Evolutionary conservation across 2,797 vertebrate genomes (phyloP), one percentile per base, ranked within the genome.

Genomic region (Falco berigora): DNA sequence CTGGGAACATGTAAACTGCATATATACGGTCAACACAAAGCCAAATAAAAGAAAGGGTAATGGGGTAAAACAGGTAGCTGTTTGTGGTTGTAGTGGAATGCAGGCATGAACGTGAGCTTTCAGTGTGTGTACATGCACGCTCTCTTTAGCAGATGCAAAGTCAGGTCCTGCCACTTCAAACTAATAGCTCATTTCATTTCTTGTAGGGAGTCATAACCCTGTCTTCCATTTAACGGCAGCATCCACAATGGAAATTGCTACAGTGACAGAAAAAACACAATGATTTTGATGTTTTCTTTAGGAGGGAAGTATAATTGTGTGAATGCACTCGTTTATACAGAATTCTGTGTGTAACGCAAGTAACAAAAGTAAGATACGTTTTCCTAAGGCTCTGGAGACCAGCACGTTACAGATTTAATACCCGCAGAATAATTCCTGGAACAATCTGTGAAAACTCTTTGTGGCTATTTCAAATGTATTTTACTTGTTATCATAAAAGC

Each of bases 121-220:
- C 22, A 5, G 49, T 5, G 18, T 5, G 38, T 3, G 9, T 27
- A 17, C 1, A 3, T 64, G 20, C 30, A 1, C 4, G 13, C 6
- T 47, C 22, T 36, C 30, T 66, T 84, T 34, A 80, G 59, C 38
- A 22, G 40, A 63, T 44, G 63, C 47, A 20, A 49, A 64, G 44
- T 44, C 50, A 71, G 67, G 18, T 91, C 86, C 71, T 36, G 34
- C 22, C 71, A 36, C 34, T 62, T 19, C 77, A 67, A 55, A n/a
- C 32, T 87, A 75, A 76, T 20, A 62, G 71, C 44, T 94, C 59
- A 15, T 42, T 44, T 76, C 9, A 0, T 81, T 90, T 62, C 73
- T 76, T 38, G 30, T 55, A 36, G 59, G 58, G 88, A 91, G 40
- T 63, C n/a, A 21, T 69, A 82, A 85, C 49, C 52, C 46, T 55